Evolutionary conservation across 1,140 invertebrate genomes (phyloP).

Genomic region (Thrips palmi): DNA sequence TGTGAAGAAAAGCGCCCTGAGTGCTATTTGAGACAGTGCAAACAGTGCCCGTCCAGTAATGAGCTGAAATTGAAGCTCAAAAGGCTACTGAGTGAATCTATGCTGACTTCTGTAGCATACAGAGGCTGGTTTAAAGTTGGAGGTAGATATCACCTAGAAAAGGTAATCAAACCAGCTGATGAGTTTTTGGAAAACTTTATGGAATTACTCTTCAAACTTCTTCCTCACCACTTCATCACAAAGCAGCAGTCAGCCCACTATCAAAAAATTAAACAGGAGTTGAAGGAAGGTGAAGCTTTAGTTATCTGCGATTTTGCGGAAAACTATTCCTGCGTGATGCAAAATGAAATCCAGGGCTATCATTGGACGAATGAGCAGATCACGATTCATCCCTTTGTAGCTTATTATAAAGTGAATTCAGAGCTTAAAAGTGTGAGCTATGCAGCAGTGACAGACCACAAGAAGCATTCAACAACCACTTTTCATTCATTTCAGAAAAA

Average conservation of each 20-base stretch:
- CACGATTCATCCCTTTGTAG: slow-evolving; percentile 18
- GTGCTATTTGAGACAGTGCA: too few relatives aligned
- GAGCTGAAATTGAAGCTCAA: too few relatives aligned
- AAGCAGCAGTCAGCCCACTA: slow-evolving; percentile 8
- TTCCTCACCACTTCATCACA: slow-evolving; percentile 10
- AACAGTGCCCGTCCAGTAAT: too few relatives aligned
- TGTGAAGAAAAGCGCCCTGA: too few relatives aligned
- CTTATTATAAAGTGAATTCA: slow-evolving; percentile 12
- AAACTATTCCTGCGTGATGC: slow-evolving; percentile 17
- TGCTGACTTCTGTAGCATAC: slow-evolving; percentile 8
- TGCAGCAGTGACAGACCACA: slow-evolving; percentile 12
- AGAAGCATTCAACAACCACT: slow-evolving; percentile 13
- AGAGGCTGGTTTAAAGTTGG: slow-evolving; percentile 10
- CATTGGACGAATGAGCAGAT: slow-evolving; percentile 17
- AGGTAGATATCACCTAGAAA: slow-evolving; percentile 10
- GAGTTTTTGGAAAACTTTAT: slow-evolving; percentile 10
- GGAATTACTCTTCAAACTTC: slow-evolving; percentile 7
- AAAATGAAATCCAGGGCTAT: slow-evolving; percentile 16
- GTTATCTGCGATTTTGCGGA: slow-evolving; percentile 17
- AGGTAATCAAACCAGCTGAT: slow-evolving; percentile 9
- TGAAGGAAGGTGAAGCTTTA: slow-evolving; percentile 10
- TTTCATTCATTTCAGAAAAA: slow-evolving; percentile 13
- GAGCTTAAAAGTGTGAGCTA: slow-evolving; percentile 6
- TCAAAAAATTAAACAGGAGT: slow-evolving; percentile 9
- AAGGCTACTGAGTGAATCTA: slow-evolving; percentile 4